These are phyloP conservation scores for Orchesella flavescens DNA, from an alignment of 2,888 invertebrate species.

Conservation along the genomic window DNA sequence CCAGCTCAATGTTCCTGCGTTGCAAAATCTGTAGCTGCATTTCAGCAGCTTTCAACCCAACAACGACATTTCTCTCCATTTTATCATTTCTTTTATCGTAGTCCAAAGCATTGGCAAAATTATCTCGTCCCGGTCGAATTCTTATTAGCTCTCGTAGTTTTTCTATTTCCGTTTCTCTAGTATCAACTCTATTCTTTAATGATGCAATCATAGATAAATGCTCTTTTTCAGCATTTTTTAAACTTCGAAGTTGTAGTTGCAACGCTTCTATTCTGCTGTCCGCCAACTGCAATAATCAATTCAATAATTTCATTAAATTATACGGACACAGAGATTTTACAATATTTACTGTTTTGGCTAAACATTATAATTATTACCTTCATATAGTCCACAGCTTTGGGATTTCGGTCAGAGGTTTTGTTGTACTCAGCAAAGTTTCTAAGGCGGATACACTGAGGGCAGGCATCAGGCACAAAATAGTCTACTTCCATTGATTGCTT, in stretches of 20 bases:
- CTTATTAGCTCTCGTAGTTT: conserved; percentile 63
- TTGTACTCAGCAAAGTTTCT: conserved; percentile 68
- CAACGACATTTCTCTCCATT: conserved; percentile 37
- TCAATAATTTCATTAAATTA: neutral
- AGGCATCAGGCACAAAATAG: conserved; percentile 52
- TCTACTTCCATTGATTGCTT: conserved; percentile 41
- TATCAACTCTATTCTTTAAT: conserved; percentile 64
- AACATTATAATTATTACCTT: conserved; percentile 59
- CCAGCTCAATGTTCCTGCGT: conserved; percentile 69
- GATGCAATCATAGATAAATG: conserved; percentile 57
- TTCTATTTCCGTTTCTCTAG: conserved; percentile 68
- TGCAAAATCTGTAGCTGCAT: conserved; percentile 69
- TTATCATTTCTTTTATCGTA: conserved; percentile 29
- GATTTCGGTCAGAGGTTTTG: conserved; percentile 54
- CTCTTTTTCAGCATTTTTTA: conserved; percentile 65
- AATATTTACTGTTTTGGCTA: neutral
- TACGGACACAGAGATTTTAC: too few species aligned
- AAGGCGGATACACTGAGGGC: conserved; percentile 68
- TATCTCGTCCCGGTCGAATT: conserved; percentile 60
- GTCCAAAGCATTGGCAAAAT: conserved; percentile 37
- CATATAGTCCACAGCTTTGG: conserved; percentile 67
- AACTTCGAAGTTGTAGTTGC: conserved; percentile 66
- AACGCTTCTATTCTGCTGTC: conserved; percentile 71
- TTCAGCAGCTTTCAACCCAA: conserved; percentile 68
- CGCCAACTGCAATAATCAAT: conserved; percentile 58